A percentile compares a stretch with the other conserved stretches of the same genome.
phyloP scores from a whole-genome alignment of 2,888 invertebrate genomes.

The Tanypteryx hageni region DNA sequence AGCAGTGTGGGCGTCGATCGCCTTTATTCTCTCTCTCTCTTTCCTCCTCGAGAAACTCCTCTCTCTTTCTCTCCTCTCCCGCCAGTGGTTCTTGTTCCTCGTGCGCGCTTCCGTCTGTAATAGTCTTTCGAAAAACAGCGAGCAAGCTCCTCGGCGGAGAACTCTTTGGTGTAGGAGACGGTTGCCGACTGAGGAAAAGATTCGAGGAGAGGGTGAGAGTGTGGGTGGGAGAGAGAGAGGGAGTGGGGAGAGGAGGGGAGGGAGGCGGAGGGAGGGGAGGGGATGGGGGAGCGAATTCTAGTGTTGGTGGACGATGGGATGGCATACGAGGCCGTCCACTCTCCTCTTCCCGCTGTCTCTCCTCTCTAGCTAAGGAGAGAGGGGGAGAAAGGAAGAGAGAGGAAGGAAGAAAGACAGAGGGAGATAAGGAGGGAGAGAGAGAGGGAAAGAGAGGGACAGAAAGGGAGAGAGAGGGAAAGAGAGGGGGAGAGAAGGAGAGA shows the following conservation, averaged over 20 bases:
- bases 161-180: neutral
- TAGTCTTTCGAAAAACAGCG: neutral
- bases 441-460: neutral
- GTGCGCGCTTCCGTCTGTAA: neutral
- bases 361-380: neutral
- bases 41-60: neutral
- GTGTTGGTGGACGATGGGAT: neutral
- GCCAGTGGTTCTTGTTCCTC: neutral
- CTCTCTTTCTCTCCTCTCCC: neutral
- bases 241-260: neutral
- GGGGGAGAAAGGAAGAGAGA: neutral
- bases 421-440: neutral
- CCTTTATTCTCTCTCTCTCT: neutral
- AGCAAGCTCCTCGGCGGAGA: neutral
- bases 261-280: neutral
- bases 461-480: neutral
- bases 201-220: neutral
- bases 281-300: neutral
- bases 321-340: neutral
- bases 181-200: slow-evolving; percentile 29
- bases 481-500: no score
- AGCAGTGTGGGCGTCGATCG: neutral
- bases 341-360: neutral
- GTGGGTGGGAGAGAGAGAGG: neutral
- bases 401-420: neutral